phyloP scores from a whole-genome alignment of 2,797 vertebrate genomes.

The Remorina albescens region DNA sequence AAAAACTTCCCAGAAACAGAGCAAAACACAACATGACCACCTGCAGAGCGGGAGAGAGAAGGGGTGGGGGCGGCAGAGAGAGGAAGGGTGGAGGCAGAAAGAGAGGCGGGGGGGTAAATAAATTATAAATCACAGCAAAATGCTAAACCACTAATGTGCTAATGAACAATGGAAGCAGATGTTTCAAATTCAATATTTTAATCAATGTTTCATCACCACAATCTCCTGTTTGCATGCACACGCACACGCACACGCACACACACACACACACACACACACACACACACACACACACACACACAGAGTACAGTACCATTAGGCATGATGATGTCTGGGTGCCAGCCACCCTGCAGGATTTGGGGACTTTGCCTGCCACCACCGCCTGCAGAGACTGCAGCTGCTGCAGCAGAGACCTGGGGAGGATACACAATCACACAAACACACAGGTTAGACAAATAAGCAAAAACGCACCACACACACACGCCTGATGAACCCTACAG shows the following conservation, averaged over 20 bases:
- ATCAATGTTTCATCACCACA: conserved; percentile 50
- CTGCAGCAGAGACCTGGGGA: conserved; percentile 93
- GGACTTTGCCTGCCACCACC: conserved; percentile 92
- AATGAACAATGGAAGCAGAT: conserved; percentile 61
- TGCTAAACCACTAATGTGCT: conserved; percentile 28
- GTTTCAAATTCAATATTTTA: conserved; percentile 65
- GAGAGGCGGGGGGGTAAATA: conserved; percentile 29
- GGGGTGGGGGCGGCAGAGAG: no score
- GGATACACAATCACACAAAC: conserved; percentile 1
- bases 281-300: conserved; percentile 45
- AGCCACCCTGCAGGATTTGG: conserved; percentile 90
- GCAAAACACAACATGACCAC: conserved; percentile 94
- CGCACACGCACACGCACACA: conserved; percentile 40
- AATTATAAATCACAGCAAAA: conserved; percentile 50
- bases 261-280: conserved; percentile 38
- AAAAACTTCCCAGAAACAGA: conserved; percentile 93
- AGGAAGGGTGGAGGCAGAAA: neutral
- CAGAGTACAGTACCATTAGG: conserved; percentile 91
- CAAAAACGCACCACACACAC: neutral
- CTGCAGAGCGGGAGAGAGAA: conserved; percentile 70
- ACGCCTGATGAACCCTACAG: neutral
- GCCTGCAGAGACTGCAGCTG: conserved; percentile 96
- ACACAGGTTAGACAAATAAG: conserved; percentile 35
- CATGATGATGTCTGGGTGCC: conserved; percentile 97
- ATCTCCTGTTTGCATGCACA: conserved; percentile 17